Conservation (phyloP, 2,888 invertebrate species). For the Polymixis flavicincta region DNA sequence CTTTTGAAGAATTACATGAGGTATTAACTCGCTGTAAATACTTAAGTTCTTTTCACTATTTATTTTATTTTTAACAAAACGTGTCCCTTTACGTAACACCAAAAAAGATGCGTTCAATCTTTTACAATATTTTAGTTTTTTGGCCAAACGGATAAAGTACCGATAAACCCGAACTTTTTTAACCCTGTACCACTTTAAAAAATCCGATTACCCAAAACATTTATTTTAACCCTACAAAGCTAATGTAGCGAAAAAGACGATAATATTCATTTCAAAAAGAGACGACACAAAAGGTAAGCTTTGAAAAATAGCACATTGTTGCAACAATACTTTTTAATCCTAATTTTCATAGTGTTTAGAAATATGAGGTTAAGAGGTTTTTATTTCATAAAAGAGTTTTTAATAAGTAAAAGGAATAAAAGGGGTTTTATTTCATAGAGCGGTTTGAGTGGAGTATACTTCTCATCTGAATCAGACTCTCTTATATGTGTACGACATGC, state of each 20-base stretch:
- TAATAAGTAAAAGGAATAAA: slow-evolving; percentile 29
- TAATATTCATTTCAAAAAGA: slow-evolving; percentile 48
- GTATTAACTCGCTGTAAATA: background rate
- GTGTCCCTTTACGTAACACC: background rate
- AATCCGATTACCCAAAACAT: slow-evolving; percentile 82
- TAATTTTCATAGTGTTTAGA: slow-evolving; percentile 61
- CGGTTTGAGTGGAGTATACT: slow-evolving; percentile 78
- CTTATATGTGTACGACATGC: slow-evolving; percentile 60
- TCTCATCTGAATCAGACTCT: slow-evolving; percentile 63
- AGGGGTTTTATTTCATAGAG: slow-evolving; percentile 63
- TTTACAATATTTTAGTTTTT: slow-evolving; percentile 4
- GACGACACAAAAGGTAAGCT: slow-evolving; percentile 44
- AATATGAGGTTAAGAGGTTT: slow-evolving; percentile 39
- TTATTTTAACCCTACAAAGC: slow-evolving; percentile 74
- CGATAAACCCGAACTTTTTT: slow-evolving; percentile 41
- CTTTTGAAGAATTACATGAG: background rate
- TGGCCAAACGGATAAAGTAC: slow-evolving; percentile 25
- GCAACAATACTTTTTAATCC: slow-evolving; percentile 64
- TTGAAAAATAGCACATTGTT: slow-evolving; percentile 43
- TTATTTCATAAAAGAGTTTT: slow-evolving; percentile 46
- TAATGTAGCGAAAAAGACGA: slow-evolving; percentile 75
- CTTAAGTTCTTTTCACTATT: no score
- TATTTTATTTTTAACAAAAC: background rate
- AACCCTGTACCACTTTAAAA: slow-evolving; percentile 66
- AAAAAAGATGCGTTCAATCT: slow-evolving; percentile 19